These are phyloP conservation scores for Scaptodrosophila latifasciaeformis DNA, from an alignment of 2,888 invertebrate genomes.

Conservation along the genomic window DNA sequence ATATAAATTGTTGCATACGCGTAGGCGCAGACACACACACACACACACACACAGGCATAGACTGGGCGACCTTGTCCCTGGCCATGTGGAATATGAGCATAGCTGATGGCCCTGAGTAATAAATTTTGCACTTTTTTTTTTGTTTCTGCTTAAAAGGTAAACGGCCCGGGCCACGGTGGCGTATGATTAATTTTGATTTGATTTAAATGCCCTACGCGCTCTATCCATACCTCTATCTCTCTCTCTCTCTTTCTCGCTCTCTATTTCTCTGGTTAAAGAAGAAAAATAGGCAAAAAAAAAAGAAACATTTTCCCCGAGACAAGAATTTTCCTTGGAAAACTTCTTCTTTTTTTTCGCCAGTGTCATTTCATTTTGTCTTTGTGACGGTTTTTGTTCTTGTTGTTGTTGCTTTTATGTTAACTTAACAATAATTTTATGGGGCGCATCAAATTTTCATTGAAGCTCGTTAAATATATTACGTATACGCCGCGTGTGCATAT, in stretches of 20 bases:
- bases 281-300: too few relatives aligned
- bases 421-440: conserved; percentile 8
- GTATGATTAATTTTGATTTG: conserved; percentile 49
- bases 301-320: too few relatives aligned
- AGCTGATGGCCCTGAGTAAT: too few relatives aligned
- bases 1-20: conserved; percentile 19
- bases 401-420: neutral
- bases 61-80: neutral
- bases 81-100: too few relatives aligned
- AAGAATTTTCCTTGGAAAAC: too few relatives aligned
- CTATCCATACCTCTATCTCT: too few relatives aligned
- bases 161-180: conserved; percentile 1
- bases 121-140: neutral
- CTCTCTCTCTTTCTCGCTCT: too few relatives aligned
- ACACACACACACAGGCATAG: conserved; percentile 2
- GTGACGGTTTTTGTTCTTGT: too few relatives aligned
- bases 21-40: neutral
- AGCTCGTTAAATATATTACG: conserved; percentile 20
- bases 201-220: conserved; percentile 49
- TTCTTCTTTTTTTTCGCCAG: too few relatives aligned
- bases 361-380: too few relatives aligned
- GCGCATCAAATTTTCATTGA: neutral
- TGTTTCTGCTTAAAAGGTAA: neutral
- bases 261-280: too few relatives aligned
- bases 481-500: conserved; percentile 33